phyloP scores from a whole-genome alignment of 2,113 vertebrate species.

The Larimichthys polyactis region DNA sequence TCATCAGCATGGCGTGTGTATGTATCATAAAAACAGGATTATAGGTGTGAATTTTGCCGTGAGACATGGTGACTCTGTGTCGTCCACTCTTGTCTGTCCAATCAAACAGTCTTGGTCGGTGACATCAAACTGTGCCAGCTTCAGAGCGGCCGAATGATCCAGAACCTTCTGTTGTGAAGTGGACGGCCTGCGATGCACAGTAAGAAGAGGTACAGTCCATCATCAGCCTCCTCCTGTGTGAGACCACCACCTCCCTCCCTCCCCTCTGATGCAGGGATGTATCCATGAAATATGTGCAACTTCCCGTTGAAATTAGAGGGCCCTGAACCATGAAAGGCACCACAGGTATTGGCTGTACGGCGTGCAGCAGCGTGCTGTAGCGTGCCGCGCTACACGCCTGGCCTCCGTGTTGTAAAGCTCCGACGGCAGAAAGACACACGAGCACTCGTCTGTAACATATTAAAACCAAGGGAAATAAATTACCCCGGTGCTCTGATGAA shows the following conservation, averaged over 20 bases:
- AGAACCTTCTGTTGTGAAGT: constrained; percentile 83
- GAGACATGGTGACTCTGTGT: not conserved
- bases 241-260: constrained; percentile 61
- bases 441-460: constrained; percentile 97
- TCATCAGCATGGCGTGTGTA: too few relatives aligned
- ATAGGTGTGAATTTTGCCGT: not conserved
- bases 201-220: constrained; percentile 91
- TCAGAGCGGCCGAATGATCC: constrained; percentile 87
- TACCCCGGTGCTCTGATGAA: constrained; percentile 89
- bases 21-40: not conserved
- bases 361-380: constrained; percentile 12
- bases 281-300: constrained; percentile 98
- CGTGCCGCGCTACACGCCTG: constrained; percentile 85
- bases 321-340: constrained; percentile 99
- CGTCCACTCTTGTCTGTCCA: constrained; percentile 17
- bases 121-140: constrained; percentile 82
- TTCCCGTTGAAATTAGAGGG: constrained; percentile 99
- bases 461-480: constrained; percentile 99
- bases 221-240: constrained; percentile 91
- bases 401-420: constrained; percentile 89
- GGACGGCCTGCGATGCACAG: constrained; percentile 83
- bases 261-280: constrained; percentile 80
- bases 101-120: constrained; percentile 58
- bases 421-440: constrained; percentile 91
- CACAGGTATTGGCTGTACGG: constrained; percentile 93